Evolutionary conservation across 2,888 invertebrate species (phyloP), one percentile per base, ranked within the genome.

Genomic region (Serrognathus titanus): DNA sequence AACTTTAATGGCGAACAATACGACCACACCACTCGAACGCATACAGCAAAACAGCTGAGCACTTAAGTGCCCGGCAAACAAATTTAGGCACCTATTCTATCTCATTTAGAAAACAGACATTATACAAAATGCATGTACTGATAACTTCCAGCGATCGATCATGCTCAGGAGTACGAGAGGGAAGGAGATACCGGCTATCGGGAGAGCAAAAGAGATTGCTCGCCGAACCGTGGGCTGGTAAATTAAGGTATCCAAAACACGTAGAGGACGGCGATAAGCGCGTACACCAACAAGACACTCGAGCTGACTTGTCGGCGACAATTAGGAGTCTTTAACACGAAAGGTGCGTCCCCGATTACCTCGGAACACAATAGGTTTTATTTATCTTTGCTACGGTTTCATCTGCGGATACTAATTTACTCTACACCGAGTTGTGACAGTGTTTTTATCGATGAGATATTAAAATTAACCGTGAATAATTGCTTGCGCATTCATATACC

Each of bases 211-310:
- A 49, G 36, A 36, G 31, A 49, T 16, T 7, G 11, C 24, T n/a
- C 11, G 49, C 20, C 38, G 11, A 65, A 60, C 53, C 63, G 68
- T 67, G 66, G 69, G 68, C 56, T 61, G 66, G 63, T 66, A 67
- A 71, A 70, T 70, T 71, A 69, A 70, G 67, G 69, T 69, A 71
- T 68, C 66, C 69, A 53, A 62, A 66, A 69, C 71, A 70, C 69
- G 70, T 70, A 69, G 61, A 60, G 60, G 55, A 57, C 48, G 51
- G 54, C 66, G 68, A 70, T 69, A 69, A 68, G 66, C 60, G 47
- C 55, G 62, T 59, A 55, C 56, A 63, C 62, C 61, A 63, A 69
- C 71, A 70, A 65, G 69, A 66, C 67, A 62, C 62, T 62, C 56
- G 59, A 54, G 37, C 56, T 48, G 64, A 51, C 58, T 66, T 66